Evolutionary conservation across 2,113 vertebrate species (phyloP).

Genomic region (Puma concolor): DNA sequence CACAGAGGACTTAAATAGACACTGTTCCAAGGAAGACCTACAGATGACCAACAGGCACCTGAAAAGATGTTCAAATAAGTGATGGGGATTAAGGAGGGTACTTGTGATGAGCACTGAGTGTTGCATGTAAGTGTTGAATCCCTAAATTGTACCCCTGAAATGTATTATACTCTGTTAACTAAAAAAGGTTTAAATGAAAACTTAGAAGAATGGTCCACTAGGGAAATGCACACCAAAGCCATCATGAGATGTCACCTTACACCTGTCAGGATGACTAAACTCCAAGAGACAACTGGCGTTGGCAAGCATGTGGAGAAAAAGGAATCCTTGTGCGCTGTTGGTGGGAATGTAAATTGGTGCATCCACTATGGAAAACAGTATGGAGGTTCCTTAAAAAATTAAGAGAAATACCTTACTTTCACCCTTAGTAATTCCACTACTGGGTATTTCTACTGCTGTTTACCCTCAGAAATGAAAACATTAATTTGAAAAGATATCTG

Average conservation of each 20-base stretch:
- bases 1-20: no score
- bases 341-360: background rate
- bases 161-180: background rate
- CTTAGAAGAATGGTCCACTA: background rate
- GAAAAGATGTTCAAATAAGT: no score
- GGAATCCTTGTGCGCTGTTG: background rate
- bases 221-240: background rate
- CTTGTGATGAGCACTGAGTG: background rate
- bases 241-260: background rate
- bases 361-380: background rate
- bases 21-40: no score
- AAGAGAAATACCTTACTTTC: background rate
- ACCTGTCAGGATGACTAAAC: background rate
- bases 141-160: background rate
- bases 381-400: background rate
- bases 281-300: background rate
- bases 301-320: background rate
- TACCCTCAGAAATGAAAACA: background rate
- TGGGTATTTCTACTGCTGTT: background rate
- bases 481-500: background rate
- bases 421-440: background rate
- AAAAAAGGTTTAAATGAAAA: background rate
- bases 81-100: background rate
- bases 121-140: background rate
- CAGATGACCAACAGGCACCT: no score